Base-by-base conservation (phyloP, 2,113 vertebrate genomes). In the Sinocyclocheilus rhinocerous region DNA sequence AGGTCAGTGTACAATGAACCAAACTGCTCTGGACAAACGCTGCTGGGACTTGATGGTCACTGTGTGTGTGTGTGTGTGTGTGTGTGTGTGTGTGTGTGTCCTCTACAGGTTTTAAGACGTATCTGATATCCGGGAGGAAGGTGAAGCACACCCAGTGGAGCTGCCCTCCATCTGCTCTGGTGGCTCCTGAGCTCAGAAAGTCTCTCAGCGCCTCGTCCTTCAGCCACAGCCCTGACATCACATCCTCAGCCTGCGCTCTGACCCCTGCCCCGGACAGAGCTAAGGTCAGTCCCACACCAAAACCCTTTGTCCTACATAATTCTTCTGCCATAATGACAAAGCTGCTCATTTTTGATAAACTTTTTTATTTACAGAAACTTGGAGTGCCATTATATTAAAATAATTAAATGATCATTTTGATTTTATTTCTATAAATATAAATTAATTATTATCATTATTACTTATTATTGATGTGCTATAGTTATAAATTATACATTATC, bases 121-220 rank as follows among this genome's bases (percentile, higher is more conserved):
- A 96, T 90, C 94, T 99, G 93, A 98, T 99, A 91, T 97, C 98
- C 9, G 95, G 96, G 84, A 95, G 96, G 92, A 97, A 96, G 93
- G 90, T 93, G 69, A 92, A 97, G 91, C 94, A 92, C 45, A 90
- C 95, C 36, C 93, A 91, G 5, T 98, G 97, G 91, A 96, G 93
- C 94, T 98, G 97, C 79, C 94, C 96, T 0, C 96, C 96, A 84
- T 82, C 89, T 0, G 90, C 94, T 55, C 92, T 94, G 55, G 92
- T 95, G 69, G 93, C 91, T 57, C 88, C 92, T 67, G 96, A 97
- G 88, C 85, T 90, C 0, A 50, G 93, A 84, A 96, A 96, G 0
- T 86, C 65, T 59, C 76, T 1, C 15, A 89, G 91, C 81, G 76
- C 85, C 22, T 29, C 82, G 0, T 69, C 91, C 69, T 85, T 70